These are phyloP conservation scores for Asobara japonica DNA, from an alignment of 1,140 invertebrate species.

Conservation along the genomic window DNA sequence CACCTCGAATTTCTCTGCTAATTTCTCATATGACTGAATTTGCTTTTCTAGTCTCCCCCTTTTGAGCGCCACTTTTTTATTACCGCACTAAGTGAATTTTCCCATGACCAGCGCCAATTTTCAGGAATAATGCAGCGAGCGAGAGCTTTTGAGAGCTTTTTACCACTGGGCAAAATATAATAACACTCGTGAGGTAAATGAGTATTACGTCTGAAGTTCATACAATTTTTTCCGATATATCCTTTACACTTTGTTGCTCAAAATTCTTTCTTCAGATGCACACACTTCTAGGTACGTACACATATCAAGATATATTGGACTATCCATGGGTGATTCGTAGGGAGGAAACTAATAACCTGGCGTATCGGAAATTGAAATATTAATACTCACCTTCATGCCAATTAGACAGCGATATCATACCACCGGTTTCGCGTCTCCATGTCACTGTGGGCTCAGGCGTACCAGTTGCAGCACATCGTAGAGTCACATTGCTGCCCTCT, in stretches of 20 bases:
- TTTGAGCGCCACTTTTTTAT: background rate
- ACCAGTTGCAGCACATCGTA: slow-evolving; percentile 86
- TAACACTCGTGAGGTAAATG: too few relatives aligned
- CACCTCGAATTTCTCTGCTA: background rate
- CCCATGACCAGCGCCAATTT: slow-evolving; percentile 29
- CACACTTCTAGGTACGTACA: too few relatives aligned
- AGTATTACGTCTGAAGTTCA: too few relatives aligned
- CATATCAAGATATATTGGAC: too few relatives aligned
- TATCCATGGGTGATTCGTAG: too few relatives aligned
- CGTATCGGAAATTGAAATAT: too few relatives aligned
- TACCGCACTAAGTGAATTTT: slow-evolving; percentile 25
- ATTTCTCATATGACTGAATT: background rate
- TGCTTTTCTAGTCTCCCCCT: background rate
- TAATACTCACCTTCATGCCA: slow-evolving; percentile 56
- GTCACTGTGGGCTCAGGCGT: slow-evolving; percentile 85
- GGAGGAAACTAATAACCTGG: too few relatives aligned
- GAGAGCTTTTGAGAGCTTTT: background rate
- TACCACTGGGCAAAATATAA: too few relatives aligned
- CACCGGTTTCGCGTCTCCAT: slow-evolving; percentile 84
- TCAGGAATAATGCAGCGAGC: slow-evolving; percentile 19
- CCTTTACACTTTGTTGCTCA: too few relatives aligned
- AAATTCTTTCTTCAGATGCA: too few relatives aligned
- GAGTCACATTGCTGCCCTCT: slow-evolving; percentile 85
- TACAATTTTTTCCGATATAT: too few relatives aligned
- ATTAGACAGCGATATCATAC: slow-evolving; percentile 53